Evolutionary conservation across 2,113 vertebrate species (phyloP).

Genomic region (Sterna hirundo): DNA sequence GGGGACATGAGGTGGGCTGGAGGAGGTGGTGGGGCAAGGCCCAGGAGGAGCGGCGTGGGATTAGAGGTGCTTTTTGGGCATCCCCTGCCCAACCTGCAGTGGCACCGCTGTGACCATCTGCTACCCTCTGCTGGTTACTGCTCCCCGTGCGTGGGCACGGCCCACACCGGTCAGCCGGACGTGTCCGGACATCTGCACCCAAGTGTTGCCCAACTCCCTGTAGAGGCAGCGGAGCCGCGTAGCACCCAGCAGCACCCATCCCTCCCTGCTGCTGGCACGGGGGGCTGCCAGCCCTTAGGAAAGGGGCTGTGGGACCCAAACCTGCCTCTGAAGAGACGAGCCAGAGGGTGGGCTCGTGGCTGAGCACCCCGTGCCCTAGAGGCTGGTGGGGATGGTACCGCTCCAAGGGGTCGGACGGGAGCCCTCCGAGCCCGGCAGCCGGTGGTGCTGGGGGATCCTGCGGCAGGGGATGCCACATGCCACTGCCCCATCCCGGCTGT

Average conservation of each 20-base stretch:
- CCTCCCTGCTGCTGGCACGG: background rate
- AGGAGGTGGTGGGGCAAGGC: background rate
- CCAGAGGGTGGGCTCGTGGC: background rate
- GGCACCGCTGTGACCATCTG: background rate
- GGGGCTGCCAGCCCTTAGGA: background rate
- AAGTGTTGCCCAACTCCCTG: background rate
- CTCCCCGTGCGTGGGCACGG: fast-evolving
- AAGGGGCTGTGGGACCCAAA: background rate
- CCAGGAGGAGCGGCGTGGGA: background rate
- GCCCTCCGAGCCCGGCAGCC: fast-evolving
- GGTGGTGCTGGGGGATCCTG: background rate
- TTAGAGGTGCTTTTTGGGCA: background rate
- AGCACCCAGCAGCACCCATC: background rate
- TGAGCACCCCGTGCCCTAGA: background rate
- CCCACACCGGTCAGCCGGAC: fast-evolving
- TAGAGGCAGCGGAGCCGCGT: background rate
- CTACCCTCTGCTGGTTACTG: slow-evolving; percentile 30
- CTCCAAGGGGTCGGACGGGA: background rate
- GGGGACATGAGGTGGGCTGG: background rate
- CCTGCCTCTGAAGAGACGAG: background rate
- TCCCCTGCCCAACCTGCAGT: background rate
- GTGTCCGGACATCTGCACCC: background rate
- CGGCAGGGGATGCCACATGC: background rate
- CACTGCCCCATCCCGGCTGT: fast-evolving
- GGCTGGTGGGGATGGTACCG: background rate